These are phyloP conservation scores for Geotrypetes seraphini DNA, from an alignment of 2,797 vertebrate species.

Conservation along the genomic window DNA sequence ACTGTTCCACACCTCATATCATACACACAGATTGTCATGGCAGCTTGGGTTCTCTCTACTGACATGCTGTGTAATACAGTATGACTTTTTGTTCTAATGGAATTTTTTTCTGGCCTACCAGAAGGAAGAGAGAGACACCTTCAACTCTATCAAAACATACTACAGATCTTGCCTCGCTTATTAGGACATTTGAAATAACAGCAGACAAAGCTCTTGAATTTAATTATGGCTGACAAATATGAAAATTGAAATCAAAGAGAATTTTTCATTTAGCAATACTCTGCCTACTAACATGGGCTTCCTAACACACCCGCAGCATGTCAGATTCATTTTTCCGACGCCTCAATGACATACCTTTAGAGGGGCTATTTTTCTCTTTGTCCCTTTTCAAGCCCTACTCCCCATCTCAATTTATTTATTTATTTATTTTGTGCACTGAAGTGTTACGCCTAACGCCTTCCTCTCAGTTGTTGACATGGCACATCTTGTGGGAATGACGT, in stretches of 20 bases:
- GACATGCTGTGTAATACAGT: conserved; percentile 28
- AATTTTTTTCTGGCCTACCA: conserved; percentile 57
- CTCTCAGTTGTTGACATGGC: conserved; percentile 30
- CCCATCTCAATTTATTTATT: no score
- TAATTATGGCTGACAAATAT: conserved; percentile 75
- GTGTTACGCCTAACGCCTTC: conserved; percentile 52
- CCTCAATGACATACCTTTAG: no score
- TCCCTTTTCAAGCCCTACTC: no score
- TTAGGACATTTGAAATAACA: conserved; percentile 60
- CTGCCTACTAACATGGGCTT: conserved; percentile 26
- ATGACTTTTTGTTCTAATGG: conserved; percentile 55
- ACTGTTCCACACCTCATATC: no score
- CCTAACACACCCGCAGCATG: no score
- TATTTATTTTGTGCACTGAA: conserved; percentile 29
- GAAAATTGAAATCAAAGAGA: conserved; percentile 72
- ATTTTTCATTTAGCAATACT: conserved; percentile 55
- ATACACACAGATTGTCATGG: background rate
- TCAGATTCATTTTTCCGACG: conserved; percentile 32
- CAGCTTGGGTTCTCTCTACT: conserved; percentile 10
- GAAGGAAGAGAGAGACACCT: conserved; percentile 46
- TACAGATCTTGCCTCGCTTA: conserved; percentile 58
- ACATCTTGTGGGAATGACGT: no score
- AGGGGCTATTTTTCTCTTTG: conserved; percentile 17
- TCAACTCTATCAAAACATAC: conserved; percentile 51
- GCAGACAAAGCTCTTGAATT: conserved; percentile 59